These are phyloP conservation scores for Cichlasoma orientale DNA, from an alignment of 2,797 vertebrate genomes.

Conservation along the genomic window DNA sequence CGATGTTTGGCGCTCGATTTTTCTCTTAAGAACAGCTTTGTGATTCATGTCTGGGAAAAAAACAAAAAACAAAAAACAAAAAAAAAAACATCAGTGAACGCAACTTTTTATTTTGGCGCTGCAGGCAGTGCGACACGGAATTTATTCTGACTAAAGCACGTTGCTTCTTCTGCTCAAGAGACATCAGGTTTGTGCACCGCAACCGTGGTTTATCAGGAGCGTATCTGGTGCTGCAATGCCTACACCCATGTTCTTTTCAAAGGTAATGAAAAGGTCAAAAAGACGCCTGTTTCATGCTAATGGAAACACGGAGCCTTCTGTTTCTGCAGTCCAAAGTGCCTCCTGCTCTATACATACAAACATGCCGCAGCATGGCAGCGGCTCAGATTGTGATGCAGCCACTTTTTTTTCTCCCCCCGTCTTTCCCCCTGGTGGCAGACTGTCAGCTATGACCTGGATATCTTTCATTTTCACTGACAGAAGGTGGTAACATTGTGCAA, in stretches of 20 bases:
- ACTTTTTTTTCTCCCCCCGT: not conserved
- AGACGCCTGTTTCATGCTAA: conserved; percentile 36
- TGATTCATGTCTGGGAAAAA: conserved; percentile 36
- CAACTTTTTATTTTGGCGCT: conserved; percentile 35
- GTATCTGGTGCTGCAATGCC: not conserved
- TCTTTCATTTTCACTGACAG: conserved; percentile 47
- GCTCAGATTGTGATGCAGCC: conserved; percentile 18
- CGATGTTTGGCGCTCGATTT: conserved; percentile 42
- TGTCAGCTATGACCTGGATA: conserved; percentile 44
- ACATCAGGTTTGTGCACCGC: not conserved
- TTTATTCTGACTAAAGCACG: conserved; percentile 26
- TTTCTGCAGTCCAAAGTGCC: conserved; percentile 8
- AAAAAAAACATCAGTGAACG: conserved; percentile 42
- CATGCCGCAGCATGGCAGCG: conserved; percentile 35
- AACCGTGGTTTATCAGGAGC: conserved; percentile 12
- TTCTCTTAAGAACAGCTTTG: conserved; percentile 40
- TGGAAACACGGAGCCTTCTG: conserved; percentile 41
- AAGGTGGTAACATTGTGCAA: conserved; percentile 27
- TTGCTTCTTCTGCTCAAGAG: conserved; percentile 22
- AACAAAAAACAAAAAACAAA: conserved; percentile 28
- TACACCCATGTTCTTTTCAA: conserved; percentile 12
- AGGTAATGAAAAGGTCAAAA: conserved; percentile 22
- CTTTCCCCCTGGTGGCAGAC: conserved; percentile 24
- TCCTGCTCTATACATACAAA: conserved; percentile 11
- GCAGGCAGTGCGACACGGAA: conserved; percentile 22